Conservation (phyloP, 2,113 vertebrate species). For the Nettapus auritus region DNA sequence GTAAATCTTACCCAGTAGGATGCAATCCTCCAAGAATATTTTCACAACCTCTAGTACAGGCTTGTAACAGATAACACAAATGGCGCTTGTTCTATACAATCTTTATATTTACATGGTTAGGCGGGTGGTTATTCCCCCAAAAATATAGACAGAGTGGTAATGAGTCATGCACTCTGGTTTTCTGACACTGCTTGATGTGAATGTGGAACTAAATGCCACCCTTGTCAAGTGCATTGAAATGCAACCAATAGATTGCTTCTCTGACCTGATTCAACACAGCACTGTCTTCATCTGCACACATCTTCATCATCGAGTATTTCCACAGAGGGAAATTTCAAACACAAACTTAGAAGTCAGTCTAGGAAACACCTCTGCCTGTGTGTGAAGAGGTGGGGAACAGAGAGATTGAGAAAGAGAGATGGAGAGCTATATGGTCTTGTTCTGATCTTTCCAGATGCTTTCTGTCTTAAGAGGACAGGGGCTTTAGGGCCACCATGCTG, state of each 20-base stretch:
- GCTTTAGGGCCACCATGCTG: neutral
- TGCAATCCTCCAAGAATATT: neutral
- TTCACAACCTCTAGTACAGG: neutral
- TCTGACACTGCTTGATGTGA: neutral
- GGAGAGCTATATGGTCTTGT: neutral
- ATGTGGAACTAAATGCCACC: fast-evolving
- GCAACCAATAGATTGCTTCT: neutral
- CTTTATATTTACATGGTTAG: neutral
- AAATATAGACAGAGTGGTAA: neutral
- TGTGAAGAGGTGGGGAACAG: neutral
- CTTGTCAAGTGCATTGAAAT: neutral
- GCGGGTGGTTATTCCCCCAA: fast-evolving
- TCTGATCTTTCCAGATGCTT: neutral
- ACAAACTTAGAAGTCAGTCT: neutral
- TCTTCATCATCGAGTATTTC: fast-evolving
- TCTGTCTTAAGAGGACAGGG: neutral
- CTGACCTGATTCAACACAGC: neutral
- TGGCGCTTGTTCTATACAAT: neutral
- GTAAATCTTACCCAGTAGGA: neutral
- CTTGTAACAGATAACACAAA: neutral
- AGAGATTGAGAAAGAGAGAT: neutral
- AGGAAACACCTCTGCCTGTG: fast-evolving
- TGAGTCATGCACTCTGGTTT: neutral
- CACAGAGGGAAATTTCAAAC: neutral
- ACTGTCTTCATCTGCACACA: neutral